Percentiles rank a stretch among this genome's conserved stretches.
phyloP scores from a whole-genome alignment of 2,113 vertebrate species.

The Aviceda subcristata region DNA sequence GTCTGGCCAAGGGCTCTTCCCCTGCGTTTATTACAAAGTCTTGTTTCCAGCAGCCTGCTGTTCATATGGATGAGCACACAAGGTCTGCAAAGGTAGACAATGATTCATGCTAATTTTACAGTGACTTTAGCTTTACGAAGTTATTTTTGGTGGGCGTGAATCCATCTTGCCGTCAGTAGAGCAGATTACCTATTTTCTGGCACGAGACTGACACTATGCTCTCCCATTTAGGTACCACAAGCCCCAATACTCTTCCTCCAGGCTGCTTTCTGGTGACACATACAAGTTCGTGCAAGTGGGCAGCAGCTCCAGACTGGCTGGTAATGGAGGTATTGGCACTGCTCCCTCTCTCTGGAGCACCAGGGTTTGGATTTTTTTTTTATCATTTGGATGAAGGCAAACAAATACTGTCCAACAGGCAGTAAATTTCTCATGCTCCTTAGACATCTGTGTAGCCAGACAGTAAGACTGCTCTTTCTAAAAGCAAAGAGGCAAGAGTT shows the following conservation, averaged over 20 bases:
- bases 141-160: neutral
- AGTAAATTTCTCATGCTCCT: neutral
- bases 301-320: neutral
- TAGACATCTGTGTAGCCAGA: neutral
- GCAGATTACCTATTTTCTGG: neutral
- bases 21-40: neutral
- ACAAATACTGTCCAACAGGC: neutral
- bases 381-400: neutral
- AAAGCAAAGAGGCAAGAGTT: neutral
- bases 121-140: neutral
- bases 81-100: neutral
- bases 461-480: neutral
- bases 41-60: neutral
- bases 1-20: neutral
- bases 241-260: neutral
- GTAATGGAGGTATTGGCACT: neutral
- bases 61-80: neutral
- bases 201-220: neutral
- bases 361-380: neutral
- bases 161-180: neutral
- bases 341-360: neutral
- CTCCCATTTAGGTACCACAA: neutral
- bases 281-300: neutral
- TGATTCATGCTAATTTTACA: neutral
- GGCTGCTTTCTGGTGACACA: neutral